Evolutionary conservation across 1,140 invertebrate species (phyloP), one percentile per base, ranked within the genome.

Genomic region (Mya arenaria): DNA sequence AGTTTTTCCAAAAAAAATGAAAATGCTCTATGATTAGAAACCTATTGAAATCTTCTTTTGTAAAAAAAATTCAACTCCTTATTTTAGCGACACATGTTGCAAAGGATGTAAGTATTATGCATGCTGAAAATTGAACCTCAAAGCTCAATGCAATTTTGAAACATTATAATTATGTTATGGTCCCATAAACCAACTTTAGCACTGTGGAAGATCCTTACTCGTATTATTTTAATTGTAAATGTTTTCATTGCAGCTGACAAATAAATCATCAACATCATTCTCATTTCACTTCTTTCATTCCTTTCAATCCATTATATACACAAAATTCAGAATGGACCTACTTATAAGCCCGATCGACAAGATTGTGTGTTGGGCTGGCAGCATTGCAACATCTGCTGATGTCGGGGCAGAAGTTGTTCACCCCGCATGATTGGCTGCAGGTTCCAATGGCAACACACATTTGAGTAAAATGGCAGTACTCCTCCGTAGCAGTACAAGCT

Each of bases 391-490:
- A 75, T 30, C 28, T 44, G 17, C 30, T 25, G 0, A 25, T 25
- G 25, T 48, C 56, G 0, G 56, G 48, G 52, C 73, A 75, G 36
- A 62, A 75, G 23, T 34, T 8, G 1, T 28, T 34, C 15, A 23
- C 10, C 17, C 73, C 17, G 30, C 39, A 75, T 44, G n/a, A 10
- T 32, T n/a, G 17, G 44, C 19, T 23, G 56, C 73, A 75, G 36
- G 60, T 32, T 32, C 17, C 62, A 44, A 39, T 44, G 36, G 1
- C 13, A 19, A 63, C 17, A 34, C 73, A 75, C 15, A 60, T 63
- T 25, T 75, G 62, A 34, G 56, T 32, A 0, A 23, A n/a, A 32
- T 32, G 48, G 28, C 73, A 75, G 25, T 63, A 75, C 25, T 37
- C n/a, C 10, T 65, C n/a, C 4, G 6, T 19, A 32, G 13, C 1